Conservation (phyloP, 2,113 vertebrate genomes). For the Tinamus guttatus region DNA sequence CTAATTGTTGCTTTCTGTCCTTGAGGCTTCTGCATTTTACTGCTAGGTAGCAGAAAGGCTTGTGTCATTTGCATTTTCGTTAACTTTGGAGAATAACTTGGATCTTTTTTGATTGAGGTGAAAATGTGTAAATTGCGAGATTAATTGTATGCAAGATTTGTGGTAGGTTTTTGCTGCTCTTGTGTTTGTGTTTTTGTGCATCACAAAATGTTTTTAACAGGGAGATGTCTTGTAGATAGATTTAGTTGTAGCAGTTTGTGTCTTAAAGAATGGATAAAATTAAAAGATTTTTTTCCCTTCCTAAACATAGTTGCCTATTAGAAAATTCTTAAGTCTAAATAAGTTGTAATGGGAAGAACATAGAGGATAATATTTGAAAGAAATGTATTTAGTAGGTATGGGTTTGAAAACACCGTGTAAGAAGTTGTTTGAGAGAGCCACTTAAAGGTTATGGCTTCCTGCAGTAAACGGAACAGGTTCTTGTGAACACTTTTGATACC, state of each 20-base stretch:
- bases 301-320: not conserved
- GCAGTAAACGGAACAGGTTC: not conserved
- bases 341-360: not conserved
- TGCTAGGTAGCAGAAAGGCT: not conserved
- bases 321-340: not conserved
- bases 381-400: rapidly evolving
- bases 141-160: not conserved
- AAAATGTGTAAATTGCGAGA: not conserved
- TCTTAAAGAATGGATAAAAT: not conserved
- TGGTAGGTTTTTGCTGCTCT: not conserved
- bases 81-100: not conserved
- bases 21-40: not conserved
- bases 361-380: not conserved
- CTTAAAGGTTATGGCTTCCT: not conserved
- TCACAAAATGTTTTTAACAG: not conserved
- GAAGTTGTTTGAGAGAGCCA: not conserved
- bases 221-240: not conserved
- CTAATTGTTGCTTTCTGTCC: not conserved
- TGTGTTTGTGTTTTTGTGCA: not conserved
- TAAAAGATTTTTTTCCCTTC: not conserved
- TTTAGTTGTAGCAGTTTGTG: not conserved
- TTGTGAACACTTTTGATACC: not conserved
- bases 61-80: not conserved
- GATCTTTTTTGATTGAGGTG: not conserved
- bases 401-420: not conserved